phyloP scores from a whole-genome alignment of 2,888 invertebrate genomes.

The Leucophora obtusa region DNA sequence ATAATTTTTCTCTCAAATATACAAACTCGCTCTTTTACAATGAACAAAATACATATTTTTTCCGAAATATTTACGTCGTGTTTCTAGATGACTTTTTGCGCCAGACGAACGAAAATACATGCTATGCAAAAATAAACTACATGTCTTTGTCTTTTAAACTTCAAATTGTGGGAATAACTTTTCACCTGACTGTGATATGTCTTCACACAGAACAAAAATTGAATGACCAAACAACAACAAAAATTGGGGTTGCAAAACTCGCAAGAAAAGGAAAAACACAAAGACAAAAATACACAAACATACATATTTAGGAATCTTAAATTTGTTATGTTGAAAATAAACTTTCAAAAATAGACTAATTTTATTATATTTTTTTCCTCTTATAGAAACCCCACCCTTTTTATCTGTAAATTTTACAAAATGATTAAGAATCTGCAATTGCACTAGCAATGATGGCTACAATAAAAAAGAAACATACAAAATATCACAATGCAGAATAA shows the following conservation, averaged over 20 bases:
- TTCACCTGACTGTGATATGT: too few relatives aligned
- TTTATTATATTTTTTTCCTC: slow-evolving; percentile 18
- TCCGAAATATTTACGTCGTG: too few relatives aligned
- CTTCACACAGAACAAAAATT: background rate
- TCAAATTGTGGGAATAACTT: too few relatives aligned
- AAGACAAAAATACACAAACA: slow-evolving; percentile 38
- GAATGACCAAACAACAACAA: slow-evolving; percentile 37
- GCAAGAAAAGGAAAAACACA: background rate
- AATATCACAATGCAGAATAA: background rate
- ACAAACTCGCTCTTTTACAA: too few relatives aligned
- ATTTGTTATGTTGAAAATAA: background rate
- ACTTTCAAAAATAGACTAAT: background rate
- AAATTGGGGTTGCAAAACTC: slow-evolving; percentile 43
- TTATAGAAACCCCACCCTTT: slow-evolving; percentile 40
- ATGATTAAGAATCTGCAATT: background rate
- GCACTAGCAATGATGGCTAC: background rate
- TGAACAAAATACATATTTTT: too few relatives aligned
- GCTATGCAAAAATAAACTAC: too few relatives aligned
- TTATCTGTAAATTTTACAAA: background rate
- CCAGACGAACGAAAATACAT: too few relatives aligned
- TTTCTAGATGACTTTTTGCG: too few relatives aligned
- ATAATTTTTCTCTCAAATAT: too few relatives aligned
- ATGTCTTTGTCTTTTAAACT: too few relatives aligned
- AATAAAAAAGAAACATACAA: background rate
- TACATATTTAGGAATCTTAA: slow-evolving; percentile 30